A percentile compares a stretch with the other conserved stretches of the same genome.
phyloP scores from a whole-genome alignment of 1,140 invertebrate genomes.

The Thaumetopoea pityocampa region DNA sequence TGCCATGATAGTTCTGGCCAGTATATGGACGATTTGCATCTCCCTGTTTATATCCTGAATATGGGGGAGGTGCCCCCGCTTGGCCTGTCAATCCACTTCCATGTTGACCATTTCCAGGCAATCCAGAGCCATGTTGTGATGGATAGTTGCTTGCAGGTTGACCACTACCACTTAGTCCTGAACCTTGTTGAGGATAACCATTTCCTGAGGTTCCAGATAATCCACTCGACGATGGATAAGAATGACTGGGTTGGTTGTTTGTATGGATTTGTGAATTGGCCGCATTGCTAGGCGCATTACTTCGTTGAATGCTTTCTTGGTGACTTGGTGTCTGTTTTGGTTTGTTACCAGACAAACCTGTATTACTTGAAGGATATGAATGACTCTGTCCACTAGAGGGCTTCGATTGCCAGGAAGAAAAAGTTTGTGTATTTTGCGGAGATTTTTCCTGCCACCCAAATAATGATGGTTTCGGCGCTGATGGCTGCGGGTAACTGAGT shows the following conservation, averaged over 20 bases:
- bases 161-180: not conserved
- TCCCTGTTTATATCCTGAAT: constrained; percentile 26
- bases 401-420: constrained; percentile 35
- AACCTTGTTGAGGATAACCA: constrained; percentile 21
- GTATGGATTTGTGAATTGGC: constrained; percentile 24
- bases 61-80: constrained; percentile 35
- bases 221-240: constrained; percentile 48
- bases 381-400: constrained; percentile 44
- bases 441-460: constrained; percentile 66
- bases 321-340: constrained; percentile 35
- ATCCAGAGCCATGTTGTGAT: constrained; percentile 12
- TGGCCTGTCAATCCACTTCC: not conserved
- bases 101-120: constrained; percentile 6
- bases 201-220: constrained; percentile 32
- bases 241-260: constrained; percentile 37
- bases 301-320: constrained; percentile 50
- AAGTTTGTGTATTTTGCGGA: constrained; percentile 39
- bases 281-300: constrained; percentile 28
- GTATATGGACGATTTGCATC: constrained; percentile 11
- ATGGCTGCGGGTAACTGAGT: constrained; percentile 49
- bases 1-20: constrained; percentile 27
- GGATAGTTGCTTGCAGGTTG: constrained; percentile 26
- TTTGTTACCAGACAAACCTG: constrained; percentile 52
- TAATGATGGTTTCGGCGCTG: constrained; percentile 54
- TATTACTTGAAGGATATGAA: constrained; percentile 63